Base-by-base conservation (phyloP, 1,140 invertebrate genomes). In the Caenorhabditis inopinata region DNA sequence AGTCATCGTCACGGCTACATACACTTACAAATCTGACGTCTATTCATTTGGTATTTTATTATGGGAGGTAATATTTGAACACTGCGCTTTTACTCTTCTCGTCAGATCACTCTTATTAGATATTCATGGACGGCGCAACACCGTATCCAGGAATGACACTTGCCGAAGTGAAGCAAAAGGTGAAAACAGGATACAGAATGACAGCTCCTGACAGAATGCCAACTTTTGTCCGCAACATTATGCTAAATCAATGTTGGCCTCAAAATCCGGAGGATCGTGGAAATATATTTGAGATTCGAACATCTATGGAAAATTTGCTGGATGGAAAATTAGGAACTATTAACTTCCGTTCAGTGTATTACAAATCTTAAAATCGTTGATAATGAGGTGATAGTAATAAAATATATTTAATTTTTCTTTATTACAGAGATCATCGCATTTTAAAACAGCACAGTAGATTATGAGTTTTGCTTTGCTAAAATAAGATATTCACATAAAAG, bases 81-180 rank as follows among this genome's bases (percentile, higher is more conserved):
- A n/a, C n/a, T n/a, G n/a, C n/a, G n/a, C n/a, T n/a, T n/a, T n/a
- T n/a, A n/a, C n/a, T n/a, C n/a, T n/a, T n/a, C n/a, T n/a, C n/a
- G n/a, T n/a, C n/a, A n/a, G n/a, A n/a, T n/a, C n/a, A n/a, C n/a
- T n/a, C n/a, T n/a, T n/a, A n/a, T n/a, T n/a, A 49, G 32, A 45
- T 62, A 12, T 83, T 83, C 82, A 77, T 51, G 18, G 79, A 85
- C 38, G 83, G 83, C 5, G 46, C 35, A 0, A 82, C 75, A 46
- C 83, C 83, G n/a, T 84, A 84, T 51, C 83, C 83, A 1, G 79
- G 76, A 23, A 81, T 84, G 83, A 82, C 73, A n/a, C 25, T 84
- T 4, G 78, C 82, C 5, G 83, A 84, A 58, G 83, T 84, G 16
- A 84, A 82, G 47, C 78, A 82, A 23, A 78, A 84, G 78, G 83